Evolutionary conservation across 2,797 vertebrate species (phyloP).

Genomic region (Schizothorax lantsangensis): DNA sequence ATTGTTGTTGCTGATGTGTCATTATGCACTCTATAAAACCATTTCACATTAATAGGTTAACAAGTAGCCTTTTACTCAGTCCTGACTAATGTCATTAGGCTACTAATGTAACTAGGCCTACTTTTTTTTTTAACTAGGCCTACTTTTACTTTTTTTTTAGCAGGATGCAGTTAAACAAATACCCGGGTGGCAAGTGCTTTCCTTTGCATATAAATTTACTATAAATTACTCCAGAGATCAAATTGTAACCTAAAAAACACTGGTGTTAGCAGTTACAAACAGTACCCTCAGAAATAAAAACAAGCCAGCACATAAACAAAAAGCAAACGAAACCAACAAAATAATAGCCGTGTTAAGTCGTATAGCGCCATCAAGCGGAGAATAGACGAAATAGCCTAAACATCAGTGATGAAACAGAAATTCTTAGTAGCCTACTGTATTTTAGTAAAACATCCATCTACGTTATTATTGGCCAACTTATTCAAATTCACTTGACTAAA

Average conservation of each 20-base stretch:
- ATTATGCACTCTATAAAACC: background rate
- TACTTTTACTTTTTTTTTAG: background rate
- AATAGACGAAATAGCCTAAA: background rate
- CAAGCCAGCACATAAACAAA: background rate
- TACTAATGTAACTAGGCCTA: background rate
- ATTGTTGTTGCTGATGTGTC: background rate
- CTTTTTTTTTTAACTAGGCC: background rate
- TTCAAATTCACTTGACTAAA: background rate
- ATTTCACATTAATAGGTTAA: background rate
- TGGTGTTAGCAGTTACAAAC: background rate
- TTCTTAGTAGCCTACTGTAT: background rate
- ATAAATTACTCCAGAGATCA: background rate
- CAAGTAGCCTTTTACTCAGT: background rate
- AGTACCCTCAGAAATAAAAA: background rate
- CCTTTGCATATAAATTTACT: background rate
- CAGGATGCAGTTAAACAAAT: background rate
- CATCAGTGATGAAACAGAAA: background rate
- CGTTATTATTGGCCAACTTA: no score
- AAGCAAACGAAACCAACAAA: background rate
- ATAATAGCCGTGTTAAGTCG: background rate
- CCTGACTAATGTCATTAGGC: background rate
- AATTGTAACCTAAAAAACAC: background rate
- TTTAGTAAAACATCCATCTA: background rate
- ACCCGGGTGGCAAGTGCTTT: background rate
- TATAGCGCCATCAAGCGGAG: conserved; percentile 14